A percentile compares a stretch with the other conserved stretches of the same genome.
These are phyloP conservation scores for Siphamia tubifer DNA, from an alignment of 2,113 vertebrate genomes.

Conservation along the genomic window DNA sequence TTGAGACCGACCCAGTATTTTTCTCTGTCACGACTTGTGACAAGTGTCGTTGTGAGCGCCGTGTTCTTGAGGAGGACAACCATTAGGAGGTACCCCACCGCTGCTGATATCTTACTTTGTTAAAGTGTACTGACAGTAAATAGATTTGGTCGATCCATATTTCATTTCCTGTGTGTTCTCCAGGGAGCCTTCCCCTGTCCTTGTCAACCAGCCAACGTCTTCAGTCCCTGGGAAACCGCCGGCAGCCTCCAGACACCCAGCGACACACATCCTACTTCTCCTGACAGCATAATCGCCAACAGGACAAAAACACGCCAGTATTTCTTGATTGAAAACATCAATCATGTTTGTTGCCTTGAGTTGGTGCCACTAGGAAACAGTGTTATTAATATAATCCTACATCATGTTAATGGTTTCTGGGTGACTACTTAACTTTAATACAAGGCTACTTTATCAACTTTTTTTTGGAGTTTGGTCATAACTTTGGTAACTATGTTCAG, in stretches of 20 bases:
- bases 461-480: neutral
- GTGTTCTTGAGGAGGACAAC: neutral
- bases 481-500: no score
- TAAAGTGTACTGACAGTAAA: constrained; percentile 57
- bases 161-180: constrained; percentile 59
- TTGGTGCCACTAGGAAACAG: neutral
- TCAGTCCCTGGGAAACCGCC: neutral
- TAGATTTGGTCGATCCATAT: constrained; percentile 60
- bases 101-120: constrained; percentile 40
- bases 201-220: constrained; percentile 36
- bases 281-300: constrained; percentile 26
- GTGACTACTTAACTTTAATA: neutral
- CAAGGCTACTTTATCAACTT: neutral
- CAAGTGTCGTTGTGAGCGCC: neutral
- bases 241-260: neutral
- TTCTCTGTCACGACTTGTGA: neutral
- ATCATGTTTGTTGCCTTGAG: constrained; percentile 12
- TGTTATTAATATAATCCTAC: neutral
- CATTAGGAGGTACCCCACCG: neutral
- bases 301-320: neutral
- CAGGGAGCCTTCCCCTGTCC: constrained; percentile 28
- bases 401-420: neutral
- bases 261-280: constrained; percentile 13
- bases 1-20: neutral
- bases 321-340: constrained; percentile 37